These are phyloP conservation scores for Eurytoma adleriae DNA, from an alignment of 2,888 invertebrate genomes.

Conservation along the genomic window DNA sequence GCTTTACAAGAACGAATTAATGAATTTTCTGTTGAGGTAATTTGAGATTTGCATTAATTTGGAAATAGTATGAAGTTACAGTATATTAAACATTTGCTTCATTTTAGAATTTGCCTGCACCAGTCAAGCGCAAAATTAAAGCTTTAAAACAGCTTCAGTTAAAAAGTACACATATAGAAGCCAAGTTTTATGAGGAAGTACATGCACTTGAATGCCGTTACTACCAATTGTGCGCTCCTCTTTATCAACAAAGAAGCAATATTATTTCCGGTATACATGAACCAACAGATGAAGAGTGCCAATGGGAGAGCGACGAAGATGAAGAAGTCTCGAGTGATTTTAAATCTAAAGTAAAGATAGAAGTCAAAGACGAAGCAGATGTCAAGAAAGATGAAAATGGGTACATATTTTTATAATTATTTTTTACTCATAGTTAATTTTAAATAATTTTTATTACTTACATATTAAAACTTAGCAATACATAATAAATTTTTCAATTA, in stretches of 20 bases:
- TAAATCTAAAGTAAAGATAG: slow-evolving; percentile 82
- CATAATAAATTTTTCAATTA: slow-evolving; percentile 11
- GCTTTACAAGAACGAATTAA: slow-evolving; percentile 80
- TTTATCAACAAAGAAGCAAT: slow-evolving; percentile 85
- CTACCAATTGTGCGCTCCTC: slow-evolving; percentile 85
- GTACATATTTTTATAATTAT: slow-evolving; percentile 12
- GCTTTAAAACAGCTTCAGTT: slow-evolving; percentile 92
- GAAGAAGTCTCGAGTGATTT: slow-evolving; percentile 80
- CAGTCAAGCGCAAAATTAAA: slow-evolving; percentile 88
- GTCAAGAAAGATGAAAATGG: slow-evolving; percentile 64
- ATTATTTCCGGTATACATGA: slow-evolving; percentile 87
- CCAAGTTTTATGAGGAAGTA: slow-evolving; percentile 95
- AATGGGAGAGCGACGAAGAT: slow-evolving; percentile 91
- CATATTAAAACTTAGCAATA: slow-evolving; percentile 13
- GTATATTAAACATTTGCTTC: not conserved
- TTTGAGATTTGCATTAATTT: slow-evolving; percentile 34
- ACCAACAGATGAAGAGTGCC: slow-evolving; percentile 92
- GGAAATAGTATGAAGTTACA: not conserved
- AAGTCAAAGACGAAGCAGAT: slow-evolving; percentile 77
- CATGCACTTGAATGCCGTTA: slow-evolving; percentile 95
- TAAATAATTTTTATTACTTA: not conserved
- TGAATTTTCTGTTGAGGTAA: slow-evolving; percentile 79
- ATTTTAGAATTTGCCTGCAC: slow-evolving; percentile 77
- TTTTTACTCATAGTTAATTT: not conserved
- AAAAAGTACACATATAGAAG: slow-evolving; percentile 90